These are phyloP conservation scores for Galagoides demidoff DNA, from an alignment of 2,797 vertebrate species.

Conservation along the genomic window DNA sequence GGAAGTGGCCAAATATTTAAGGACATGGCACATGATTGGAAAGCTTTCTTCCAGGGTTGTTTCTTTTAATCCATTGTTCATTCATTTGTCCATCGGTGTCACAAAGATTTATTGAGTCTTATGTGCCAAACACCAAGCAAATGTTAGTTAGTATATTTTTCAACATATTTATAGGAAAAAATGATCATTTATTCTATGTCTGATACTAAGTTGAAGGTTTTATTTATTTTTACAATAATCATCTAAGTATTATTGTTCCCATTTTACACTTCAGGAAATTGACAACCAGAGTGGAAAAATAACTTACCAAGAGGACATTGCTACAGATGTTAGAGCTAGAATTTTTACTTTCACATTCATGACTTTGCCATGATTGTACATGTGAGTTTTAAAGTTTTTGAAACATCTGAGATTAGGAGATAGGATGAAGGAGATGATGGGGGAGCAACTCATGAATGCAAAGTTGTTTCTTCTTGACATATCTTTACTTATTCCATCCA, in stretches of 20 bases:
- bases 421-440: background rate
- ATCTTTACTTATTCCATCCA: background rate
- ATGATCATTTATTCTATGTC: background rate
- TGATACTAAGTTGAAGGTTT: background rate
- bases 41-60: background rate
- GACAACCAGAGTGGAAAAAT: background rate
- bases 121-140: background rate
- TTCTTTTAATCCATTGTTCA: background rate
- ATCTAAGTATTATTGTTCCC: background rate
- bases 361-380: background rate
- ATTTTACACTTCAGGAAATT: background rate
- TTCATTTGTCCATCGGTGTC: background rate
- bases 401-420: background rate
- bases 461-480: slow-evolving; percentile 21
- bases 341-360: background rate
- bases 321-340: background rate
- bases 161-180: background rate
- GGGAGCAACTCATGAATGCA: background rate
- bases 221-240: slow-evolving; percentile 1
- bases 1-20: background rate
- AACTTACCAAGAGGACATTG: background rate
- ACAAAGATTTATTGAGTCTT: background rate
- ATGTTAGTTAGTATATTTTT: slow-evolving; percentile 2
- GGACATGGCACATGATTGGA: background rate
- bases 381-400: background rate